Base-by-base conservation (phyloP, 2,888 invertebrate genomes). In the Amorpha juglandis region DNA sequence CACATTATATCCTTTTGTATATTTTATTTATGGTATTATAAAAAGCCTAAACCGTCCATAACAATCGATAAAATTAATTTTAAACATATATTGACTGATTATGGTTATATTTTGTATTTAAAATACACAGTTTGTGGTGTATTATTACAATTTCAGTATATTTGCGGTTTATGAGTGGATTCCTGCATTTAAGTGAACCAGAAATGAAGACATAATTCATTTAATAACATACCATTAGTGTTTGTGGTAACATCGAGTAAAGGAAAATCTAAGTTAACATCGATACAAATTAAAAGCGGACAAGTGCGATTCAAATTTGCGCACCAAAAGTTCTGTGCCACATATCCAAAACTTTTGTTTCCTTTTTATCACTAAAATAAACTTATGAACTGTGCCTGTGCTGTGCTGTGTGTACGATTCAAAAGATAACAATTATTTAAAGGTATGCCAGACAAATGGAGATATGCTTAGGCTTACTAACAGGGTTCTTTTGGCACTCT, bases 1-100 rank as follows among this genome's bases (percentile, higher is more conserved):
- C 45, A 62, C 19, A 33, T 53, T 48, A 58, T 33, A 35, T 55
- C 64, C 58, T 58, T 58, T 58, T 58, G 19, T 58, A 58, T 42
- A 19, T 12, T 12, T 58, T 58, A 35, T 53, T 53, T 53, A 58
- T 58, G 7, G 42, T 21, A 12, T 42, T 38, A 58, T 21, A 21
- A 58, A 55, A 38, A 1, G n/a, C n/a, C 11, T 16, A 55, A 55
- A 4, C 12, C 3, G 50, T 7, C 12, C 16, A 58, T 38, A 58
- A 42, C n/a, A 55, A 55, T 55, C 16, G 11, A 38, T 38, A 55
- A 55, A 38, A 9, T 3, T 38, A 55, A 53, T n/a, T 53, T 53
- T 33, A 14, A 55, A 38, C 11, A 16, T 33, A 55, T 11, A 38
- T n/a, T 8, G 9, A 1, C 14, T 35, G n/a, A 7, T 11, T 6